Base-by-base conservation (phyloP, 2,113 vertebrate genomes). In the Dasypus novemcinctus region DNA sequence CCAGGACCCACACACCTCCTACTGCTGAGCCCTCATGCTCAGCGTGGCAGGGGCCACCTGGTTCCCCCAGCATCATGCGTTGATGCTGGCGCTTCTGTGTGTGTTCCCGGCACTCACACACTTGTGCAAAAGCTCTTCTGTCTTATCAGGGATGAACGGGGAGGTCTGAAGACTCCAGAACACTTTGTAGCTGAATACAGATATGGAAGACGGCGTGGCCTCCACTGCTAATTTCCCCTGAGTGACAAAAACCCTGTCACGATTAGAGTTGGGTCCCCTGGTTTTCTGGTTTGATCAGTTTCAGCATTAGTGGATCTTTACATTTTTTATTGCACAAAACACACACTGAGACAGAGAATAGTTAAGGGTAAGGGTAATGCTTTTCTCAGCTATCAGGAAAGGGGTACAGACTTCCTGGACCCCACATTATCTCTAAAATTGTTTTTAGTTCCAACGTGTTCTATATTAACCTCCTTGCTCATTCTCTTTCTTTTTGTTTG, bases 401-500 rank as follows among this genome's bases (percentile, higher is more conserved):
- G 29, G 41, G 13, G 43, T 0, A 11, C 0, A 31, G 80, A 94
- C 71, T 80, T 43, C 75, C 0, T 0, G 11, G 43, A 72, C 11
- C 76, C 95, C 76, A 31, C 5, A 9, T 83, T 66, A 36, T 49
- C 76, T 72, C 38, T 36, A 6, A 93, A 71, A 72, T 78, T 78
- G 85, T 23, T 75, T 95, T 81, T 59, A 84, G 78, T 69, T 82
- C 69, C 69, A 90, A 71, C 5, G 17, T 0, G 33, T 4, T 87
- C 57, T 89, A n/a, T 33, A 43, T 90, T 91, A 93, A 94, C 71
- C 76, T 54, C 57, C 75, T 66, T 49, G 80, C 88, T 74, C 59
- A 36, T 79, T 68, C 4, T 90, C 94, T 87, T 84, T 93, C 1
- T 93, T 97, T 96, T 87, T 75, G 54, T 68, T 95, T 64, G 36